A percentile compares a stretch with the other conserved stretches of the same genome.
phyloP scores from a whole-genome alignment of 2,797 vertebrate species.

The Lithobates sylvaticus region DNA sequence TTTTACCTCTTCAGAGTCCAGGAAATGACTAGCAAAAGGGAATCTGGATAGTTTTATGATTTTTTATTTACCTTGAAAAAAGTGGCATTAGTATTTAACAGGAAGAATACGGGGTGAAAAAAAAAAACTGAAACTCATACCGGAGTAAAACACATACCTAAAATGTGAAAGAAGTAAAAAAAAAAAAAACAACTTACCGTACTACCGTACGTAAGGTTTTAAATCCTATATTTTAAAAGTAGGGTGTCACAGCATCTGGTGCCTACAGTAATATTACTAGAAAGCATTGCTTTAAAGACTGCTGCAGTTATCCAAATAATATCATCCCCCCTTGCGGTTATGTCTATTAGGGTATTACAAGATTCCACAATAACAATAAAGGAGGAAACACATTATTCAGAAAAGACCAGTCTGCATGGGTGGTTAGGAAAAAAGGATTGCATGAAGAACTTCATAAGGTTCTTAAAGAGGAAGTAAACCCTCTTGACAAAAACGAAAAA shows the following conservation, averaged over 20 bases:
- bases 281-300: not conserved
- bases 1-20: slow-evolving; percentile 9
- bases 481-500: no score
- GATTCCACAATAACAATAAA: no score
- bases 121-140: not conserved
- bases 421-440: no score
- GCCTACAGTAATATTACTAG: not conserved
- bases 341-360: not conserved
- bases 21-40: slow-evolving; percentile 1
- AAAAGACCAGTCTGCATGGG: no score
- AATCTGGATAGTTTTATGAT: not conserved
- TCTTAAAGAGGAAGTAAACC: no score
- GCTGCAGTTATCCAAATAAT: not conserved
- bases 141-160: not conserved
- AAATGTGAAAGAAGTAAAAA: not conserved
- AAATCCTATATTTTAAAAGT: not conserved
- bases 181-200: no score
- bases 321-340: not conserved
- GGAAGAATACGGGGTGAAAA: not conserved
- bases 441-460: no score
- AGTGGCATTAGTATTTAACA: not conserved
- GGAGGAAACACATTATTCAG: no score
- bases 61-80: not conserved
- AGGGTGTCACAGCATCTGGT: not conserved
- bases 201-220: no score